These are phyloP conservation scores for Lepidurus couesii DNA, from an alignment of 1,140 invertebrate genomes.

Conservation along the genomic window DNA sequence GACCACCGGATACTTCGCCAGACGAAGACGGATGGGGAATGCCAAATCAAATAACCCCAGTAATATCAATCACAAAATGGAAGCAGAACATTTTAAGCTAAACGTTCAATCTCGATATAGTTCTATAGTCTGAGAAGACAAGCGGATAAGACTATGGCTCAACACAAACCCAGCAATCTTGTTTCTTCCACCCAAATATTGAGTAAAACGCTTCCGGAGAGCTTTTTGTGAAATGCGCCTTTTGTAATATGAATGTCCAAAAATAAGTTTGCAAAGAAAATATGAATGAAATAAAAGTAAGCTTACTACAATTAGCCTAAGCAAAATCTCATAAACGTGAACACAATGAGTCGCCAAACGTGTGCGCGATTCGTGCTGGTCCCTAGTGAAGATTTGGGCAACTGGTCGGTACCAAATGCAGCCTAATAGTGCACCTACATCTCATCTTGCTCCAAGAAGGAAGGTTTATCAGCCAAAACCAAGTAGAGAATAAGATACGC, in stretches of 20 bases:
- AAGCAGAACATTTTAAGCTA: background rate
- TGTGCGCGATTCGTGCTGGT: background rate
- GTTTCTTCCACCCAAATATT: background rate
- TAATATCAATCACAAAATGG: background rate
- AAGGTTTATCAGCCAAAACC: conserved; percentile 6
- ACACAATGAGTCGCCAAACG: background rate
- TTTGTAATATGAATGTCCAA: conserved; percentile 1
- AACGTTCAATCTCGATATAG: background rate
- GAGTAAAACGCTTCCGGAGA: background rate
- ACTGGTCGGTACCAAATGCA: no score
- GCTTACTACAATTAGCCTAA: background rate
- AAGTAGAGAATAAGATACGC: conserved; percentile 33
- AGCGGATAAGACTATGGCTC: background rate
- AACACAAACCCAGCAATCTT: background rate
- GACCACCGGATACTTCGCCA: conserved; percentile 1
- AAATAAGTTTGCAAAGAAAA: background rate
- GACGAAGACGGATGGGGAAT: conserved; percentile 17
- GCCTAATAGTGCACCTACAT: no score
- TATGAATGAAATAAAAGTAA: background rate
- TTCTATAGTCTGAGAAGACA: conserved; percentile 5
- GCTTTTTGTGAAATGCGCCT: conserved; percentile 1
- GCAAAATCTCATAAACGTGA: background rate
- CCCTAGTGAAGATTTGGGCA: background rate
- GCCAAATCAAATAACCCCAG: background rate
- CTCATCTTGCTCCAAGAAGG: background rate